phyloP scores from a whole-genome alignment of 2,888 invertebrate species.

The Lycaena phlaeas region DNA sequence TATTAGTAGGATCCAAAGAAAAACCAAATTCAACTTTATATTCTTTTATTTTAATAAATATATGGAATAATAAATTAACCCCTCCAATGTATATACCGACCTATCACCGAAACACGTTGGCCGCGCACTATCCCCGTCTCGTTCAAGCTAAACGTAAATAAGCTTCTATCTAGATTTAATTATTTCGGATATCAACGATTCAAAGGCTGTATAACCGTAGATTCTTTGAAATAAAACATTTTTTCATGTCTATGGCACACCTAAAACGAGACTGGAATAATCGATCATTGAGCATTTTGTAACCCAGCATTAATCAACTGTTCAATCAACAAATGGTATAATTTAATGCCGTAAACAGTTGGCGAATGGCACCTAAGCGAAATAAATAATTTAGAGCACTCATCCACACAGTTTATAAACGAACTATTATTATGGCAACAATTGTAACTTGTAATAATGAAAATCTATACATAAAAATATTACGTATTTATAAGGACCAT shows the following conservation, averaged over 20 bases:
- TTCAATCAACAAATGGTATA: conserved; percentile 40
- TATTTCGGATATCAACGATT: too few relatives aligned
- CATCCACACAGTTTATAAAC: conserved; percentile 38
- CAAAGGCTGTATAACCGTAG: conserved; percentile 4
- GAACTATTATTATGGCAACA: conserved; percentile 24
- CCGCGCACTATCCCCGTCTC: conserved; percentile 45
- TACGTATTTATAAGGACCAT: background rate
- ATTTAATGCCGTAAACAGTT: conserved; percentile 35
- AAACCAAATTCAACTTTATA: conserved; percentile 58
- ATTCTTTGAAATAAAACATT: conserved; percentile 11
- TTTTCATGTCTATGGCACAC: conserved; percentile 25
- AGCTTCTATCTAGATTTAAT: too few relatives aligned
- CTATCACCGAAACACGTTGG: conserved; percentile 59
- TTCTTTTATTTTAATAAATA: conserved; percentile 65
- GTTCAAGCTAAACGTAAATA: conserved; percentile 32
- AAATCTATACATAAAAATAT: conserved; percentile 10
- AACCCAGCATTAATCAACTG: conserved; percentile 40
- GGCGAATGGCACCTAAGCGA: conserved; percentile 40
- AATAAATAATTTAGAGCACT: conserved; percentile 45
- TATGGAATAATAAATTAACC: conserved; percentile 68
- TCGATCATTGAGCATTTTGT: conserved; percentile 54
- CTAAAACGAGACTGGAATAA: conserved; percentile 36
- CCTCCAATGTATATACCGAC: conserved; percentile 44
- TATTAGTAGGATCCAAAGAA: too few relatives aligned
- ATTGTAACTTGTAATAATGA: conserved; percentile 9